Evolutionary conservation across 2,888 invertebrate genomes (phyloP).

Genomic region (Ceratothoa steindachneri): DNA sequence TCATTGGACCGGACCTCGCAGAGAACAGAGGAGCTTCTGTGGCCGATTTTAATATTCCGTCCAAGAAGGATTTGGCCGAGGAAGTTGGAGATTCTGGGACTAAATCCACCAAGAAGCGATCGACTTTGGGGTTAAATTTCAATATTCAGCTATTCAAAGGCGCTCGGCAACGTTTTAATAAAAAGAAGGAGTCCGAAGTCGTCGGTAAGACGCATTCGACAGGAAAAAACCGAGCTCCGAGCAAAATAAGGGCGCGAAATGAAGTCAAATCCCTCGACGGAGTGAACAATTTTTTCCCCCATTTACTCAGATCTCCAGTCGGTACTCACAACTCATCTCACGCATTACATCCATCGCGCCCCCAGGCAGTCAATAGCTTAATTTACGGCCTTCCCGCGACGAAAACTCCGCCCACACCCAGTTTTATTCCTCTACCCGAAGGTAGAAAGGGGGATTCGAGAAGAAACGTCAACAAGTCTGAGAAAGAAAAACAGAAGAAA

Average conservation of each 20-base stretch:
- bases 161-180: neutral
- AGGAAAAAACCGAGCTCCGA: neutral
- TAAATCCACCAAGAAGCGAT: neutral
- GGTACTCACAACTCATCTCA: neutral
- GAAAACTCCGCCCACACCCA: neutral
- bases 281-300: neutral
- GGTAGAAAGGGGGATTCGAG: neutral
- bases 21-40: neutral
- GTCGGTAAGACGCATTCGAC: neutral
- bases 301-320: neutral
- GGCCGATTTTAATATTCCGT: neutral
- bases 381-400: too few species aligned
- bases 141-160: conserved; percentile 4
- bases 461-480: neutral
- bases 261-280: neutral
- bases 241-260: too few species aligned
- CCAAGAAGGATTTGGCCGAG: neutral
- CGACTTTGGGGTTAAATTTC: neutral
- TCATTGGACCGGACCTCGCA: neutral
- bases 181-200: neutral
- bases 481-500: neutral
- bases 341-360: too few species aligned
- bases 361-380: neutral
- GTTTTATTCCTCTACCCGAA: neutral
- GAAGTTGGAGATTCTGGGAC: neutral